A percentile compares a stretch with the other conserved stretches of the same genome.
Evolutionary conservation across 2,113 vertebrate genomes (phyloP).

Genomic region (Nycticorax nycticorax): DNA sequence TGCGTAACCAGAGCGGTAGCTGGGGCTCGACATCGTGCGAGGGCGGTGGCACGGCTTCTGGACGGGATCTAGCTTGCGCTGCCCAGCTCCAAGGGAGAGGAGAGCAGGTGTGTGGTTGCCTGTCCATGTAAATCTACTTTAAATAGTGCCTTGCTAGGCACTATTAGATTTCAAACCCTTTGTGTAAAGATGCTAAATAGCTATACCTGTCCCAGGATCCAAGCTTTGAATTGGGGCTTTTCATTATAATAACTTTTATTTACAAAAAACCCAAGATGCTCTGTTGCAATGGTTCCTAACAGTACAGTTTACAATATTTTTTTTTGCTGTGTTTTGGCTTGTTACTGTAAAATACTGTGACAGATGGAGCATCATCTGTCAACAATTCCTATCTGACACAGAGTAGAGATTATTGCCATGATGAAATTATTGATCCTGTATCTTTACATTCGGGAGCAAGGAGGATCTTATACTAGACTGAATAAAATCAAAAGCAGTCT

Average conservation of each 20-base stretch:
- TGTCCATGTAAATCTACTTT: not conserved
- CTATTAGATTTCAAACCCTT: not conserved
- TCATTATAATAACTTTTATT: constrained; percentile 6
- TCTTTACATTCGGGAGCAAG: constrained; percentile 50
- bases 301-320: constrained; percentile 10
- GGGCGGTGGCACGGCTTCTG: not conserved
- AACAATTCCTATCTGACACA: constrained; percentile 56
- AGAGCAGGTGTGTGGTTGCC: not conserved
- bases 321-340: constrained; percentile 52
- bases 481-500: constrained; percentile 33
- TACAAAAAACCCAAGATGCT: not conserved
- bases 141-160: not conserved
- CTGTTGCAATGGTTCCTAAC: not conserved
- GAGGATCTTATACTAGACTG: not conserved
- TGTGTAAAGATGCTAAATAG: not conserved
- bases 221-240: not conserved
- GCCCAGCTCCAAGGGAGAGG: not conserved
- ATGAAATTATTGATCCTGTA: constrained; percentile 60
- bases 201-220: not conserved
- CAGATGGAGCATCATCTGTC: constrained; percentile 72
- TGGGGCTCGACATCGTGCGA: not conserved
- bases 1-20: not conserved
- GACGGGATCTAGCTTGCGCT: not conserved
- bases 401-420: constrained; percentile 44
- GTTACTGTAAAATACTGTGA: constrained; percentile 66